phyloP scores from a whole-genome alignment of 2,113 vertebrate species.

The Cyphomyrus discorhynchus region DNA sequence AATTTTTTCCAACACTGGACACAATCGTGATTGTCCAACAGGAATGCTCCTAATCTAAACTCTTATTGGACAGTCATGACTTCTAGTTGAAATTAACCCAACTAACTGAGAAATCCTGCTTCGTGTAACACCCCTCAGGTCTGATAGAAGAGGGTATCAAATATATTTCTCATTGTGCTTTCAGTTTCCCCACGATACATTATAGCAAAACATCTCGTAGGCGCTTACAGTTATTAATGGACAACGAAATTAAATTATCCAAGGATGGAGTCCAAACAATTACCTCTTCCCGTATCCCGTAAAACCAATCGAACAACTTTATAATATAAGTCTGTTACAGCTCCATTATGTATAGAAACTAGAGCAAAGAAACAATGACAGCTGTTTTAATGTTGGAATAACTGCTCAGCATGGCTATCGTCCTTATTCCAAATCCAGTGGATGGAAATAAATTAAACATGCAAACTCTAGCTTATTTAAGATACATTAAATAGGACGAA shows the following conservation, averaged over 20 bases:
- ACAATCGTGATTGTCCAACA: background rate
- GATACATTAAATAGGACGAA: background rate
- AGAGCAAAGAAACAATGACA: background rate
- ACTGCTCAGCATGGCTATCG: background rate
- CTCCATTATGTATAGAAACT: background rate
- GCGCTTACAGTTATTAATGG: background rate
- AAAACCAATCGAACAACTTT: background rate
- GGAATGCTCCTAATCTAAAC: background rate
- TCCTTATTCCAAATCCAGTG: background rate
- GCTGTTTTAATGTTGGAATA: background rate
- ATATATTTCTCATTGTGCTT: background rate
- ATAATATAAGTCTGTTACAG: background rate
- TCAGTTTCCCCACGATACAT: background rate
- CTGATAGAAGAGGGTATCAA: background rate
- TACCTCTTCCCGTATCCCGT: background rate
- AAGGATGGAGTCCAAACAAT: background rate
- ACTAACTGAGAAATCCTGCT: background rate
- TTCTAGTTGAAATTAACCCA: background rate
- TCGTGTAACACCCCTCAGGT: background rate
- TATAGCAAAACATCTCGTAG: background rate
- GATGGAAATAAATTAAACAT: slow-evolving; percentile 1
- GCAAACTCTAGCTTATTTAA: background rate
- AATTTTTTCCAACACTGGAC: background rate
- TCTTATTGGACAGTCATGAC: background rate
- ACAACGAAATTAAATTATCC: background rate